Evolutionary conservation across 2,888 invertebrate genomes (phyloP).

Genomic region (Drosophila acutilabella): DNA sequence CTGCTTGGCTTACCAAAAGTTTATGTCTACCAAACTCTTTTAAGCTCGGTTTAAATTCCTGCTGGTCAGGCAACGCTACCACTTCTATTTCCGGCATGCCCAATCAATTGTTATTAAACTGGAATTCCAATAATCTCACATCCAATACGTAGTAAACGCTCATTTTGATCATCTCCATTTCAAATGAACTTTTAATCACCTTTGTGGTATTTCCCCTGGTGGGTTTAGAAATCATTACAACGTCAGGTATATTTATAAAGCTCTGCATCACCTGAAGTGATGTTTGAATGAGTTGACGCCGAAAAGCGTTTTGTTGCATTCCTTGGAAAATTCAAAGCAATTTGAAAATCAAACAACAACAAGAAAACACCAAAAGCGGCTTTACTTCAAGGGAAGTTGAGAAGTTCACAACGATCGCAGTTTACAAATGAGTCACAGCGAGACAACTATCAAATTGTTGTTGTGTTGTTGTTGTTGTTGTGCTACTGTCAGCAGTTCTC

Average conservation of each 20-base stretch:
- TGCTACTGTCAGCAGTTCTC: conserved; percentile 64
- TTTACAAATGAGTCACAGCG: conserved; percentile 48
- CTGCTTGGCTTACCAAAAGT: background rate
- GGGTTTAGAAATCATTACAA: background rate
- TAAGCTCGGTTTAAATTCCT: background rate
- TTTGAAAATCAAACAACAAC: conserved; percentile 27
- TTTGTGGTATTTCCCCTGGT: background rate
- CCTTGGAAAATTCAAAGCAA: conserved; percentile 48
- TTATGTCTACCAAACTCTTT: background rate
- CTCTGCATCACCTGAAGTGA: conserved; percentile 47
- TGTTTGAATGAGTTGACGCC: conserved; percentile 18
- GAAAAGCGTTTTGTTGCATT: conserved; percentile 25
- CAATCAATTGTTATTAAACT: too few species aligned
- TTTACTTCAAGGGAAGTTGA: conserved; percentile 12
- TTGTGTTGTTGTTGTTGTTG: conserved; percentile 26
- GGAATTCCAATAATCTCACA: too few species aligned
- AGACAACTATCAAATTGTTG: conserved; percentile 25
- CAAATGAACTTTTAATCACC: conserved; percentile 26
- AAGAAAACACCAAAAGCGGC: conserved; percentile 47
- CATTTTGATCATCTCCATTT: conserved; percentile 27
- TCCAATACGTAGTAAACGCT: background rate
- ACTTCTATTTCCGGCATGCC: background rate
- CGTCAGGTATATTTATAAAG: conserved; percentile 56
- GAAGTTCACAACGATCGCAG: conserved; percentile 45
- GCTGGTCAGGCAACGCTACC: background rate